Evolutionary conservation across 2,113 vertebrate genomes (phyloP).

Genomic region (Xiphias gladius): DNA sequence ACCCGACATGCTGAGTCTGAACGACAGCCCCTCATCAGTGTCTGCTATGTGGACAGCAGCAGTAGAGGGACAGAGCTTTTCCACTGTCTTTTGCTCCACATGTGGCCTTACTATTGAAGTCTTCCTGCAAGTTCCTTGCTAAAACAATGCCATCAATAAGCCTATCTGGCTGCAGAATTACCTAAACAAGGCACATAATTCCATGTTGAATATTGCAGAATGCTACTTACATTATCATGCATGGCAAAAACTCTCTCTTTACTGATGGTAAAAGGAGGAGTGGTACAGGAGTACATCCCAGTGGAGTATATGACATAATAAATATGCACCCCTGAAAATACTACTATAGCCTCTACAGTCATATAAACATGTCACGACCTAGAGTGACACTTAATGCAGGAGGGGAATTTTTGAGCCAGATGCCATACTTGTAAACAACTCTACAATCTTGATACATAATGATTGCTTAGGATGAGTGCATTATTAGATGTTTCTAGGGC

Average conservation of each 20-base stretch:
- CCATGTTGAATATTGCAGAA: conserved; percentile 77
- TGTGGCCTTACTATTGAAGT: conserved; percentile 28
- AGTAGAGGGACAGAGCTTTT: conserved; percentile 41
- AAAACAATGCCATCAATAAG: conserved; percentile 31
- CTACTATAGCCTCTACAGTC: not conserved
- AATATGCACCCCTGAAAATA: conserved; percentile 24
- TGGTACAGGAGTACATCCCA: conserved; percentile 33
- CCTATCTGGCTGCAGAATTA: conserved; percentile 54
- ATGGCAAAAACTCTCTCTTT: conserved; percentile 50
- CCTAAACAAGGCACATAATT: conserved; percentile 57
- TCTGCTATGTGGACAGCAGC: conserved; percentile 52
- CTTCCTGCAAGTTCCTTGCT: conserved; percentile 39
- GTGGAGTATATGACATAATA: conserved; percentile 28
- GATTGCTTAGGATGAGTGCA: not conserved
- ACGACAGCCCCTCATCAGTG: conserved; percentile 47
- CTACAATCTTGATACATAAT: not conserved
- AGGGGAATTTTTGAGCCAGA: conserved; percentile 24
- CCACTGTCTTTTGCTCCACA: conserved; percentile 42
- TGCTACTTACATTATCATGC: conserved; percentile 62
- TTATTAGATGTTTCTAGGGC: not conserved
- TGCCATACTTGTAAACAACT: conserved; percentile 28
- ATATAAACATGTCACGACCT: conserved; percentile 21
- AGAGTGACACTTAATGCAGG: conserved; percentile 19
- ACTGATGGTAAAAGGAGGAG: conserved; percentile 31
- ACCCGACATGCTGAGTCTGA: conserved; percentile 72